A percentile compares a stretch with the other conserved stretches of the same genome.
Conservation (phyloP, 2,888 invertebrate species). For the Helobdella robusta region DNA sequence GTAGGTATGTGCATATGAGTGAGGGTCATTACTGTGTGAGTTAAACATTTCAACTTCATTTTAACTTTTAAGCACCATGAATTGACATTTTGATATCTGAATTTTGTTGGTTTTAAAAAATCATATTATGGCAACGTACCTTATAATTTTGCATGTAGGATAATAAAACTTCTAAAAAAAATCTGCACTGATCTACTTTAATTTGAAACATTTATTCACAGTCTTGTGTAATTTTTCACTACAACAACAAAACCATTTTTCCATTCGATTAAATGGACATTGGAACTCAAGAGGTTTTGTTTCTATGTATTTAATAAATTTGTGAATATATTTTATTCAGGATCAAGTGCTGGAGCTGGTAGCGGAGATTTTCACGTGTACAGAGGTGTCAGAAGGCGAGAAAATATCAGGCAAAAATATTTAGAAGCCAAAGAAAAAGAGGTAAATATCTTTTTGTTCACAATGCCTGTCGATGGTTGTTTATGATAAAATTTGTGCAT, state of each 20-base stretch:
- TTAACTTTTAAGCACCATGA: no score
- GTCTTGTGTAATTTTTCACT: neutral
- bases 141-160: no score
- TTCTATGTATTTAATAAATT: constrained; percentile 3
- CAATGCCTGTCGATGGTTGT: neutral
- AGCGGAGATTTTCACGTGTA: constrained; percentile 99
- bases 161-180: no score
- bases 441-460: constrained; percentile 50
- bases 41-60: no score
- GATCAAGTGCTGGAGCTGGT: constrained; percentile 98
- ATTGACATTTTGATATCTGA: no score
- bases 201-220: neutral
- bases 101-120: no score
- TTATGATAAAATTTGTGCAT: no score
- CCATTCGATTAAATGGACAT: neutral
- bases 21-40: no score
- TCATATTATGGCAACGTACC: no score
- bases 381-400: constrained; percentile 82
- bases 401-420: constrained; percentile 87
- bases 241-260: neutral
- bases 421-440: constrained; percentile 78
- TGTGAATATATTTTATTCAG: constrained; percentile 39
- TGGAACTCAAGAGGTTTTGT: neutral
- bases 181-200: neutral
- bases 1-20: no score